Base-by-base conservation (phyloP, 2,888 invertebrate genomes). In the Hydriomena furcata region DNA sequence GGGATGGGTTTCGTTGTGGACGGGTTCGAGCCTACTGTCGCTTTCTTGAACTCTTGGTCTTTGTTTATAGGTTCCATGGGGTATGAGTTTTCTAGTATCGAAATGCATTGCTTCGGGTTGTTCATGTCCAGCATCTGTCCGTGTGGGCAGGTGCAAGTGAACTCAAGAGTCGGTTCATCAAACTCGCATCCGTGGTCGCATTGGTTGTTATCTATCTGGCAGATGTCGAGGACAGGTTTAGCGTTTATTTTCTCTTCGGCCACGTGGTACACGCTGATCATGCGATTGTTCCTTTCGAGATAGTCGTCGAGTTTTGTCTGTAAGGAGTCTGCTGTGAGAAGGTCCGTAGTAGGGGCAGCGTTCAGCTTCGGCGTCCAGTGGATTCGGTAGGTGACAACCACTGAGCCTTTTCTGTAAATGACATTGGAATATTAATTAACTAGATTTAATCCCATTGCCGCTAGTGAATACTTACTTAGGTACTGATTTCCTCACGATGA, bases 171-270 rank as follows among this genome's bases (percentile, higher is more conserved):
- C 1, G 71, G 68, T 65, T 93, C 93, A 73, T 95, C 93, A 66
- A 94, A 95, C 42, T 85, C 80, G 73, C 96, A 96, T 7, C 82
- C 86, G 59, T 94, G 89, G 58, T 94, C 92, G 69, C 96, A 96
- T 36, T 91, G 83, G 57, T 93, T 91, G 52, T 93, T 93, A 55
- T 92, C 91, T 45, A 93, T 91, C 78, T 93, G 91, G 76, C 94
- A 96, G 49, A 92, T 76, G 78, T 95, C 93, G 12, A 93, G 76
- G 30, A 95, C 91, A 60, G 78, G 92, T 52, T 70, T 76, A 1
- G 82, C 66, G 1, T 58, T 31, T 50, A 80, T 63, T 10, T 77
- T 76, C 65, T 91, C 88, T 50, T 92, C 86, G 13, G 85, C 84
- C 7, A 93, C 73, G 44, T 92, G 91, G 58, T 91, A 91, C 24